A percentile compares a stretch with the other conserved stretches of the same genome.
phyloP scores from a whole-genome alignment of 2,888 invertebrate genomes.

The Rapana venosa region DNA sequence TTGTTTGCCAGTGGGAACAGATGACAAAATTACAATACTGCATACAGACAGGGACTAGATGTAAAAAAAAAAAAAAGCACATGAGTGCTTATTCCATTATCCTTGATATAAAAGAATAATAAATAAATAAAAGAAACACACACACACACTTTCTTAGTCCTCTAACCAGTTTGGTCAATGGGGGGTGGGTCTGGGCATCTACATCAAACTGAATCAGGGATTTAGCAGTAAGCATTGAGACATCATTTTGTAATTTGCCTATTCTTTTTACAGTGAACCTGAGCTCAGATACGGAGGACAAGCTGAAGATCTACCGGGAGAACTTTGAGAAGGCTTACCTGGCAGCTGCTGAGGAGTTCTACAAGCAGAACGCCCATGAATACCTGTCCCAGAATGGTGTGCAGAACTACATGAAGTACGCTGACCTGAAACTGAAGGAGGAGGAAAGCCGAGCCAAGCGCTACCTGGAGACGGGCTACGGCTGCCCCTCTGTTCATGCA shows the following conservation, averaged over 20 bases:
- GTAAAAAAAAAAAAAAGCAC: too few species aligned
- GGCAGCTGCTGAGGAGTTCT: slow-evolving; percentile 95
- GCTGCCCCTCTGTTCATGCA: slow-evolving; percentile 82
- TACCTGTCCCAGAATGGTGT: slow-evolving; percentile 94
- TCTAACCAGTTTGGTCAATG: too few species aligned
- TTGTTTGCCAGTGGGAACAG: too few species aligned
- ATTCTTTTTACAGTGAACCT: slow-evolving; percentile 87
- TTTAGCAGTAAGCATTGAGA: too few species aligned
- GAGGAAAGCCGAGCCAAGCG: slow-evolving; percentile 95
- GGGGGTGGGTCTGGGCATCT: too few species aligned
- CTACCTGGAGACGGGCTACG: slow-evolving; percentile 94
- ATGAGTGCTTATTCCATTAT: too few species aligned
- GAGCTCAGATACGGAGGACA: slow-evolving; percentile 94
- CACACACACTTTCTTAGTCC: too few species aligned
- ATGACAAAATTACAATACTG: too few species aligned
- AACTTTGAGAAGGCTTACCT: slow-evolving; percentile 97
- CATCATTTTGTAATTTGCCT: background rate
- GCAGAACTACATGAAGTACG: slow-evolving; percentile 97
- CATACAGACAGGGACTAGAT: too few species aligned
- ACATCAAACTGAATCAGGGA: too few species aligned
- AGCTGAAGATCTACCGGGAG: slow-evolving; percentile 95
- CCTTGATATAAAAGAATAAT: too few species aligned
- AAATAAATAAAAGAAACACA: too few species aligned
- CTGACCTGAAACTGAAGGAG: slow-evolving; percentile 94
- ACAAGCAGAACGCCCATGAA: slow-evolving; percentile 92